A percentile compares a stretch with the other conserved stretches of the same genome.
These are phyloP conservation scores for Mycalesis mineus DNA, from an alignment of 2,888 invertebrate genomes.

Conservation along the genomic window DNA sequence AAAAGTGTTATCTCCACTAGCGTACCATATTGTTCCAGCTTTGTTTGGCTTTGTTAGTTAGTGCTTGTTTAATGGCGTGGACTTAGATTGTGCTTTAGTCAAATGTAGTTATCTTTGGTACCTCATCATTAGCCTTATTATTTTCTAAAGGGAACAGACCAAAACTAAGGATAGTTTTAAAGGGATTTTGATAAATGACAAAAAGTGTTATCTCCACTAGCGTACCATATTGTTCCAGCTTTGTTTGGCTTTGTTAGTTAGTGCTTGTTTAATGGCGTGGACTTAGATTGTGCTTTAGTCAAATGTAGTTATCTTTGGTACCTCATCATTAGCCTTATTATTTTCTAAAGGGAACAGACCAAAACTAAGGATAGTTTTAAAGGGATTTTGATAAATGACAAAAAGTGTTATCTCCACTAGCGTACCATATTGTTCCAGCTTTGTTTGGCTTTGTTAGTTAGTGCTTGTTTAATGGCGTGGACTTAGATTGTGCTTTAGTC, in stretches of 20 bases:
- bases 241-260: conserved; percentile 8
- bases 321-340: no score
- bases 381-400: no score
- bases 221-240: conserved; percentile 4
- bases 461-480: conserved; percentile 1
- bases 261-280: conserved; percentile 1
- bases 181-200: no score
- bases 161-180: no score
- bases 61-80: conserved; percentile 1
- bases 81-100: not conserved
- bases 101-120: no score
- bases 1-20: conserved; percentile 12
- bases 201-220: conserved; percentile 12
- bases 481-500: not conserved
- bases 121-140: no score
- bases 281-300: not conserved
- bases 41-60: conserved; percentile 8
- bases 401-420: conserved; percentile 12
- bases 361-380: no score
- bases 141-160: no score
- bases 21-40: conserved; percentile 4
- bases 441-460: conserved; percentile 8
- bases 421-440: conserved; percentile 4
- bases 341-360: no score
- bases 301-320: no score